These are phyloP conservation scores for Phymorhynchus buccinoides DNA, from an alignment of 1,140 invertebrate species.

Conservation along the genomic window DNA sequence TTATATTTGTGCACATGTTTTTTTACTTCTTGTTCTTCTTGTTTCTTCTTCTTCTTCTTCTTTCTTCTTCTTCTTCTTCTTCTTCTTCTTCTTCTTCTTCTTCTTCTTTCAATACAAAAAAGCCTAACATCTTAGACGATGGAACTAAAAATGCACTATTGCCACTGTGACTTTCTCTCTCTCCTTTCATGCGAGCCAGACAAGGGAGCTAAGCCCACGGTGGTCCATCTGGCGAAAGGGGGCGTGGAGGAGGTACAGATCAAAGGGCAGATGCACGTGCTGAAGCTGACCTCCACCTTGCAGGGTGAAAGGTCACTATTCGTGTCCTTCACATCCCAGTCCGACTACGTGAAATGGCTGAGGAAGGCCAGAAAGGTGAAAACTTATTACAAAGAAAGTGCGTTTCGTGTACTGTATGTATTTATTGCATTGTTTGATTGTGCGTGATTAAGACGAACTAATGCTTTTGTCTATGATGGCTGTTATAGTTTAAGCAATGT, in stretches of 20 bases:
- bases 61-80: constrained; percentile 19
- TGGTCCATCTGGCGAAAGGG: constrained; percentile 70
- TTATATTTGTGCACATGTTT: not conserved
- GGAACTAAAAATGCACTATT: not conserved
- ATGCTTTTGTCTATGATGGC: too few species aligned
- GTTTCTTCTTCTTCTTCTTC: not conserved
- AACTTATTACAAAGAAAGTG: too few species aligned
- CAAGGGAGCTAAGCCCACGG: constrained; percentile 63
- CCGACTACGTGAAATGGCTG: constrained; percentile 68
- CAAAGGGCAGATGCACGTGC: constrained; percentile 67
- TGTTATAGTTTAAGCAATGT: too few species aligned
- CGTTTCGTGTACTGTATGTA: too few species aligned
- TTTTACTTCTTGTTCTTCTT: not conserved
- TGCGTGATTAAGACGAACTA: too few species aligned
- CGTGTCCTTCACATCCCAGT: constrained; percentile 65
- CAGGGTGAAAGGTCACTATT: constrained; percentile 69
- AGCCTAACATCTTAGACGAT: too few species aligned
- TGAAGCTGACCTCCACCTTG: constrained; percentile 68
- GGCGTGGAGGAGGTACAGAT: constrained; percentile 69
- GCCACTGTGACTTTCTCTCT: too few species aligned
- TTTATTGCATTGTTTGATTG: too few species aligned
- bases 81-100: not conserved
- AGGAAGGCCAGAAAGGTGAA: constrained; percentile 70
- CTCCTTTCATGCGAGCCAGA: too few species aligned
- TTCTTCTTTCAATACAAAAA: not conserved